Conservation (phyloP, 2,797 vertebrate species). For the Varecia variegata region DNA sequence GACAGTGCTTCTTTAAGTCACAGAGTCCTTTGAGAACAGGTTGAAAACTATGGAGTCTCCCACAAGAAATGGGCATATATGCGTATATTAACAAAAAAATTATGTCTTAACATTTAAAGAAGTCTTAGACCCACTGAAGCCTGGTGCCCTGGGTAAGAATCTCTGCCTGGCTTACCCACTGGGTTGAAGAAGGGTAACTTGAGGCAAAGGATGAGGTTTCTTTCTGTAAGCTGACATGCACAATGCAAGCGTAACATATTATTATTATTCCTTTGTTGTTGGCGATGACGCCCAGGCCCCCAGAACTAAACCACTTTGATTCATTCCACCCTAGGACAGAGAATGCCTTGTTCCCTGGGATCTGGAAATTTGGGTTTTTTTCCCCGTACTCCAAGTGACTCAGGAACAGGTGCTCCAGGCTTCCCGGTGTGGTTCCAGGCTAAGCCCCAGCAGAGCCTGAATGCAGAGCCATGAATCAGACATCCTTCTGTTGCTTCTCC, state of each 20-base stretch:
- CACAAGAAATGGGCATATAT: background rate
- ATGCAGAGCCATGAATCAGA: background rate
- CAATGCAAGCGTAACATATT: accelerated
- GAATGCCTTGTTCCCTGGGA: background rate
- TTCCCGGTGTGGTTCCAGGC: background rate
- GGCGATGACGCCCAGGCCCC: background rate
- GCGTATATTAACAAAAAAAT: background rate
- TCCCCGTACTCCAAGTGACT: background rate
- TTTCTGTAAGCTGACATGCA: background rate
- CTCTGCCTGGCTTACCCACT: background rate
- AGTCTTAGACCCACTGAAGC: background rate
- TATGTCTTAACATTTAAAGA: background rate
- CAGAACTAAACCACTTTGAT: background rate
- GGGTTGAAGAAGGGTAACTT: background rate
- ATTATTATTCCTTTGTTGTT: accelerated
- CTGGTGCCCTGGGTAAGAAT: background rate
- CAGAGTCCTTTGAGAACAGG: background rate
- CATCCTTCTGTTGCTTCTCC: background rate
- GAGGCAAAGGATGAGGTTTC: background rate
- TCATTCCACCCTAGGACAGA: background rate
- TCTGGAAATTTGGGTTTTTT: background rate
- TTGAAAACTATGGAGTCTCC: background rate
- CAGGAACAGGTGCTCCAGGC: background rate
- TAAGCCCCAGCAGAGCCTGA: background rate
- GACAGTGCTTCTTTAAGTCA: background rate